Percentiles rank a stretch among this genome's conserved stretches.
These are phyloP conservation scores for Theonella swinhoei DNA, from an alignment of 37 sponge, comb jelly and placozoan genomes.

Conservation along the genomic window DNA sequence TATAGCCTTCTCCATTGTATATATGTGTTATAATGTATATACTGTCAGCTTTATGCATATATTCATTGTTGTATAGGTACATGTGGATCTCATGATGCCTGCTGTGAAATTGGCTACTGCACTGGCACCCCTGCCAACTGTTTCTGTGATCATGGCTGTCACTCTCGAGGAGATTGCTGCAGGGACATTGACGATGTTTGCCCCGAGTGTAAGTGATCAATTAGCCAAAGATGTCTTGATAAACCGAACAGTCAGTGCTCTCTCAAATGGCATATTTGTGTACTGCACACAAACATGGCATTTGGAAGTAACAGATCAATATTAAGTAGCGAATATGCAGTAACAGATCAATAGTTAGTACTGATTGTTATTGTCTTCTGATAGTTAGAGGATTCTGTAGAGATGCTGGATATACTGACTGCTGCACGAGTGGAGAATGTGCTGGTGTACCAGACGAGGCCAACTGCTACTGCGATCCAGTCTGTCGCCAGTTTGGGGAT, in stretches of 20 bases:
- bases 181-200: not conserved
- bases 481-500: conserved; percentile 19
- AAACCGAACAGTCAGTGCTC: too few species aligned
- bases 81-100: not conserved
- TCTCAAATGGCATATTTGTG: too few species aligned
- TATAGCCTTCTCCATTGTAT: not conserved
- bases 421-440: not conserved
- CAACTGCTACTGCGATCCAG: conserved; percentile 18
- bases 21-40: not conserved
- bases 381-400: conserved; percentile 15
- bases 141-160: conserved; percentile 13
- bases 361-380: too few species aligned
- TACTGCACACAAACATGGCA: too few species aligned
- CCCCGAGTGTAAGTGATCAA: not conserved
- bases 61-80: not conserved
- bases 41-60: not conserved
- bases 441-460: not conserved
- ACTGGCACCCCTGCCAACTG: conserved; percentile 10
- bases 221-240: too few species aligned
- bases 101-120: conserved; percentile 14
- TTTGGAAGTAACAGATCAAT: too few species aligned
- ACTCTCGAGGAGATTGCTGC: not conserved
- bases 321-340: too few species aligned
- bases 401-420: conserved; percentile 11
- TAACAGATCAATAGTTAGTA: too few species aligned